These are phyloP conservation scores for Lapara coniferarum DNA, from an alignment of 2,888 invertebrate genomes.

Conservation along the genomic window DNA sequence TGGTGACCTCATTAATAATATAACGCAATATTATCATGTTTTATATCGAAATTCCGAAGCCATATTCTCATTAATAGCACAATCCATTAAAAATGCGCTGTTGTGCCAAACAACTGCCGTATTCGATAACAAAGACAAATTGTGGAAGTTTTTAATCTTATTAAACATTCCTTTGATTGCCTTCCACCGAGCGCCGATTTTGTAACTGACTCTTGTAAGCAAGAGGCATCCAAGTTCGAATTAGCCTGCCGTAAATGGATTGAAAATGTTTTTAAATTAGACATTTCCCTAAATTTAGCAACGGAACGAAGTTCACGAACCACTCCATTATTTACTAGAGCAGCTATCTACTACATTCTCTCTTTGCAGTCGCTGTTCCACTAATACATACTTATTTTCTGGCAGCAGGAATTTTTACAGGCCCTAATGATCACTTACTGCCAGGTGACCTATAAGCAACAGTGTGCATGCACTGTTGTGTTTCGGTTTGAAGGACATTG, in stretches of 20 bases:
- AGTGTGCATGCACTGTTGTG: no score
- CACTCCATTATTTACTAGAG: neutral
- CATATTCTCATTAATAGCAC: neutral
- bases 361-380: no score
- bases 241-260: conserved; percentile 27
- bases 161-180: conserved; percentile 51
- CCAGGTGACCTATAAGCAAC: no score
- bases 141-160: conserved; percentile 51
- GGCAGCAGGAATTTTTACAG: no score
- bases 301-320: neutral
- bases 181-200: conserved; percentile 41
- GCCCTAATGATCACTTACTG: no score
- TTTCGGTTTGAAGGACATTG: no score
- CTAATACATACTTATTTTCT: no score
- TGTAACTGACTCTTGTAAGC: conserved; percentile 34
- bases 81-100: conserved; percentile 41
- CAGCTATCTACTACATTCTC: no score
- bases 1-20: neutral
- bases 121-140: conserved; percentile 52
- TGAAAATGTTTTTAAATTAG: conserved; percentile 17
- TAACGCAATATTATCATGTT: neutral
- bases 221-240: conserved; percentile 38
- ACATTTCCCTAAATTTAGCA: conserved; percentile 16
- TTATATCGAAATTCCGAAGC: neutral
- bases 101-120: conserved; percentile 30